A percentile compares a stretch with the other conserved stretches of the same genome.
Evolutionary conservation across 2,113 vertebrate genomes (phyloP).

Genomic region (Condylura cristata): DNA sequence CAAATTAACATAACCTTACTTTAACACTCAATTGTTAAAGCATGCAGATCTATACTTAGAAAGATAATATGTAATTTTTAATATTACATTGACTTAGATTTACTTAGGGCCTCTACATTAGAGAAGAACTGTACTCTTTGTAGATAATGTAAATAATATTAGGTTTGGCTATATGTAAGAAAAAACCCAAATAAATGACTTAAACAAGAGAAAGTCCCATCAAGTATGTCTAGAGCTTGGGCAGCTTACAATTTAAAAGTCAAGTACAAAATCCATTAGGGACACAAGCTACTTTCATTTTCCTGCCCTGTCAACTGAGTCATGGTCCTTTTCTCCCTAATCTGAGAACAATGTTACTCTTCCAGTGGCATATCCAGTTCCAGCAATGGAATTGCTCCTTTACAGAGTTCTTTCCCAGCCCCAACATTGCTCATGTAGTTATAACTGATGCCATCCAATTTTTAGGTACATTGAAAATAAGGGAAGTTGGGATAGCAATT

Average conservation of each 20-base stretch:
- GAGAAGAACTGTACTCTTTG: neutral
- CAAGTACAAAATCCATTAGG: neutral
- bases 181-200: neutral
- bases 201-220: neutral
- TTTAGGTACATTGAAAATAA: neutral
- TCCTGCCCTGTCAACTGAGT: neutral
- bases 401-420: neutral
- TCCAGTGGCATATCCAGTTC: neutral
- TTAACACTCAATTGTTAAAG: neutral
- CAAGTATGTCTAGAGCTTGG: neutral
- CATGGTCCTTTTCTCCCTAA: neutral
- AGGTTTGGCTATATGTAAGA: neutral
- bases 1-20: slow-evolving; percentile 47
- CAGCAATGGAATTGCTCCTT: neutral
- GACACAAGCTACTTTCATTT: neutral
- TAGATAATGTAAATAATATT: slow-evolving; percentile 22
- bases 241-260: neutral
- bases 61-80: slow-evolving; percentile 41
- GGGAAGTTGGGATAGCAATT: neutral
- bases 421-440: neutral
- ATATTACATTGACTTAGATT: slow-evolving; percentile 25
- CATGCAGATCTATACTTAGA: neutral
- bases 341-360: neutral
- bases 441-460: neutral
- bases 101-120: neutral